Evolutionary conservation across 2,113 vertebrate genomes (phyloP).

Genomic region (Pagrus major): DNA sequence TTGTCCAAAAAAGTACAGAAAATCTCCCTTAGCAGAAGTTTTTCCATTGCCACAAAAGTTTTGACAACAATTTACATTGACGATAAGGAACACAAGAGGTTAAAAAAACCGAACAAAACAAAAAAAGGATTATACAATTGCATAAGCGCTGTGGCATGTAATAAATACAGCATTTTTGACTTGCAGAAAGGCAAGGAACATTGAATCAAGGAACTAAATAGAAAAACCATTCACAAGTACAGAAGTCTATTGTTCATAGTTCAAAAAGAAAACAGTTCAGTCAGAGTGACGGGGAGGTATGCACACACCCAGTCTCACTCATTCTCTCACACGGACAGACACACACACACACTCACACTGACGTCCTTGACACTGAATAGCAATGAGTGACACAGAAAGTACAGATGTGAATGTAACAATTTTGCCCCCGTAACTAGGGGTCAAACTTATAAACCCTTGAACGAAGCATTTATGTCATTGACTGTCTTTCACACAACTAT

Average conservation of each 20-base stretch:
- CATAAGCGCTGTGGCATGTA: constrained; percentile 89
- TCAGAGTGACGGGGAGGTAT: constrained; percentile 66
- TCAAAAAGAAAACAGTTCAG: constrained; percentile 74
- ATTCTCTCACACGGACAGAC: constrained; percentile 13
- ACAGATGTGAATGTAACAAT: constrained; percentile 63
- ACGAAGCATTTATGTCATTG: constrained; percentile 38
- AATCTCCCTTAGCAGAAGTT: constrained; percentile 81
- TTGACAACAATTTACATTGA: constrained; percentile 88
- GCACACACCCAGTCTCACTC: constrained; percentile 42
- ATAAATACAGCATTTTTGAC: constrained; percentile 91
- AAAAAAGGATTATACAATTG: constrained; percentile 86
- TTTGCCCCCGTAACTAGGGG: constrained; percentile 14
- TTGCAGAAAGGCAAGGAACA: constrained; percentile 89
- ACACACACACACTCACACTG: constrained; percentile 42
- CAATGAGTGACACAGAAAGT: constrained; percentile 79
- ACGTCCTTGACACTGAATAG: constrained; percentile 77
- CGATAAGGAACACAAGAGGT: constrained; percentile 79
- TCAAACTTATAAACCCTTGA: constrained; percentile 50
- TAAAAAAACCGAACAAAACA: constrained; percentile 56
- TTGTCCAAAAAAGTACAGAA: constrained; percentile 88
- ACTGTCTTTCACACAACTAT: constrained; percentile 43
- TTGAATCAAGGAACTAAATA: constrained; percentile 82
- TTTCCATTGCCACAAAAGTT: constrained; percentile 85
- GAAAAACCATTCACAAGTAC: constrained; percentile 85
- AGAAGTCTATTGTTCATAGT: constrained; percentile 81